phyloP scores from a whole-genome alignment of 2,888 invertebrate genomes.

The Spilarctia lutea region DNA sequence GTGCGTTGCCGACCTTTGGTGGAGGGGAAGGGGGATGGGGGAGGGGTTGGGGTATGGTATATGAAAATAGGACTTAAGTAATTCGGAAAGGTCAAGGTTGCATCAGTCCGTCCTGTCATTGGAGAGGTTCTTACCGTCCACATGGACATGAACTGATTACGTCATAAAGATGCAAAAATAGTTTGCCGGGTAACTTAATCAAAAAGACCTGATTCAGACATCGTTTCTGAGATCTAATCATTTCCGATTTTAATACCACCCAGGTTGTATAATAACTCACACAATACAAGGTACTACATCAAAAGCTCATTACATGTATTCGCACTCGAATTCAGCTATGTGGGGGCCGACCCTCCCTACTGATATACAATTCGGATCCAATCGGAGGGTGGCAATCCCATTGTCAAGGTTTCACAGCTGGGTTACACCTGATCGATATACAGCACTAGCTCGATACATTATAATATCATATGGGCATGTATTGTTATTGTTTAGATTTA shows the following conservation, averaged over 20 bases:
- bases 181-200: background rate
- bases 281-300: background rate
- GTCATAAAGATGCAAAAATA: too few relatives aligned
- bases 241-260: background rate
- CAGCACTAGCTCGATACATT: background rate
- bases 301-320: constrained; percentile 2
- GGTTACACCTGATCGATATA: constrained; percentile 18
- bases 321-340: background rate
- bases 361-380: constrained; percentile 22
- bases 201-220: background rate
- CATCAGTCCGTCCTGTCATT: too few relatives aligned
- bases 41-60: too few relatives aligned
- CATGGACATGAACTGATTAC: background rate
- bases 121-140: background rate
- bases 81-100: too few relatives aligned
- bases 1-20: too few relatives aligned
- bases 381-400: constrained; percentile 33
- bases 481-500: background rate
- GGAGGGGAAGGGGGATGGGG: too few relatives aligned
- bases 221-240: background rate
- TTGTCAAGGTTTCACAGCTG: constrained; percentile 49
- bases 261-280: background rate
- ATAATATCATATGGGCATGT: background rate
- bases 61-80: too few relatives aligned
- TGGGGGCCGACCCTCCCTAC: constrained; percentile 10